Base-by-base conservation (phyloP, 1,140 invertebrate genomes). In the Atopsyche davidsoni region DNA sequence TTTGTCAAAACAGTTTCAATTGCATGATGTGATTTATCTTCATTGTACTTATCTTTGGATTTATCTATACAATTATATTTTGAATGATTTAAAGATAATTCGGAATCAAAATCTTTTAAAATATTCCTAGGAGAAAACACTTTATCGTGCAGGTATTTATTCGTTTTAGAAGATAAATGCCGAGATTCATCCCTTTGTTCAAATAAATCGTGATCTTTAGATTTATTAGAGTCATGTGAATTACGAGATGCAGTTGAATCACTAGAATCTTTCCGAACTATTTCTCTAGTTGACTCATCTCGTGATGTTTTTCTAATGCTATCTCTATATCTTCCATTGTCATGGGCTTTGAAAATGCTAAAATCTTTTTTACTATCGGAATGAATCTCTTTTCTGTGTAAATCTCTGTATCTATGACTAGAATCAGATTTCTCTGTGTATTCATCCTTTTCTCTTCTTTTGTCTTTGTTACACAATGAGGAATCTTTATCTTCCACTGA, bases 191-290 rank as follows among this genome's bases (percentile, higher is more conserved):
- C 69, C 61, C 68, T 74, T 17, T 58, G 49, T n/a, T 75, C 73
- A 53, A 50, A 59, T 28, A 39, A 58, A 38, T 75, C 72, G 22
- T 57, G 57, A 46, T 74, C 71, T 59, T 72, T 72, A 36, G 63
- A 52, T 63, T 68, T 69, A 13, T 59, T 57, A 3, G 69, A 71
- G 50, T 75, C 72, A 24, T 75, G 65, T 17, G 71, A 73, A 31
- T 71, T 62, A 62, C 72, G 66, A 34, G 72, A 73, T n/a, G 68
- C 60, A 13, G 67, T 66, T n/a, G 70, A 73, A 58, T 75, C 72
- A 32, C 70, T 73, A 1, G 70, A 73, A 64, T 75, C 72, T 62
- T 75, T 75, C 4, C 72, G 61, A 54, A 60, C 62, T 19, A 73
- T 64, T 58, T 72, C 72, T 58, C 66, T 64, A 2, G 61, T 60